Percentiles rank a stretch among this genome's conserved stretches.
Evolutionary conservation across 2,113 vertebrate species (phyloP).

Genomic region (Heloderma charlesbogerti): DNA sequence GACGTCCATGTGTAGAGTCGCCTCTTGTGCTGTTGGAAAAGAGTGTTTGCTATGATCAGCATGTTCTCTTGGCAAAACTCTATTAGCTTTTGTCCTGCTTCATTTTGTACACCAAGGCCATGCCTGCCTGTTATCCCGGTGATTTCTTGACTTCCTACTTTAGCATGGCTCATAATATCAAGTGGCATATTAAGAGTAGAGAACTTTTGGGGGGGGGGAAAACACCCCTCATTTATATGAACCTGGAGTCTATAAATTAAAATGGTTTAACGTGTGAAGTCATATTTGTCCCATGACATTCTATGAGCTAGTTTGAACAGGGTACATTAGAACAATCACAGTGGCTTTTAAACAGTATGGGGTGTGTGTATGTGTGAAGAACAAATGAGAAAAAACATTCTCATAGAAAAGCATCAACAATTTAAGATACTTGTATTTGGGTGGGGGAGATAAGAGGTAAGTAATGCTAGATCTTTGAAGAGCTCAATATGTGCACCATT

Average conservation of each 20-base stretch:
- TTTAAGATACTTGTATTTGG: slow-evolving; percentile 6
- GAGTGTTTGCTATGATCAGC: too few species aligned
- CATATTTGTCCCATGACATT: not conserved
- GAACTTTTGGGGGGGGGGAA: slow-evolving; percentile 12
- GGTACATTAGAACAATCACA: not conserved
- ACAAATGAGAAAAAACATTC: not conserved
- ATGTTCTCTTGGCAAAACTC: too few species aligned
- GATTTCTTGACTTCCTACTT: too few species aligned
- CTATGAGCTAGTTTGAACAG: slow-evolving; percentile 6
- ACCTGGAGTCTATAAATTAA: not conserved
- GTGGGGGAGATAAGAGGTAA: slow-evolving; percentile 41
- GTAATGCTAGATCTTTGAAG: slow-evolving; percentile 33
- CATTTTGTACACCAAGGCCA: too few species aligned
- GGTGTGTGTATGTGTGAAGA: not conserved
- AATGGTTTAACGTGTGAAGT: not conserved
- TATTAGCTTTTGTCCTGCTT: too few species aligned
- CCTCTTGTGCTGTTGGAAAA: too few species aligned
- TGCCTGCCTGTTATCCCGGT: too few species aligned
- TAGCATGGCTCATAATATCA: slow-evolving; percentile 29
- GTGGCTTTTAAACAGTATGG: slow-evolving; percentile 8
- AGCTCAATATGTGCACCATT: slow-evolving; percentile 42
- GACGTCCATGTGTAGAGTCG: too few species aligned
- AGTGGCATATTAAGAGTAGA: slow-evolving; percentile 4
- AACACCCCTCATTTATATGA: not conserved
- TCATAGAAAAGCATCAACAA: not conserved